Evolutionary conservation across 2,113 vertebrate species (phyloP).

Genomic region (Grallaria varia): DNA sequence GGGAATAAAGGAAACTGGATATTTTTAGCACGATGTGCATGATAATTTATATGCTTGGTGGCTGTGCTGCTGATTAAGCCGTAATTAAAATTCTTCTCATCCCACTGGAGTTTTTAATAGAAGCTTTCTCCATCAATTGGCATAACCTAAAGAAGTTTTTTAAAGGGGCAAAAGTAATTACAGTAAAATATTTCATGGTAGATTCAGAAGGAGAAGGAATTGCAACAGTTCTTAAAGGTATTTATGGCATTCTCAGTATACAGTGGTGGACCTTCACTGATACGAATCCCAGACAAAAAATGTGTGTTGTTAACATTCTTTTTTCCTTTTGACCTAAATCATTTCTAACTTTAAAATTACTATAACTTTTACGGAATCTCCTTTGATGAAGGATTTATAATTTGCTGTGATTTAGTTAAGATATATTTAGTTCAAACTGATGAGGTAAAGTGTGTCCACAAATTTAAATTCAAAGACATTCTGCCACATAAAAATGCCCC

Average conservation of each 20-base stretch:
- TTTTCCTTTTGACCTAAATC: slow-evolving; percentile 73
- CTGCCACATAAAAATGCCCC: slow-evolving; percentile 53
- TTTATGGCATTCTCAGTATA: slow-evolving; percentile 84
- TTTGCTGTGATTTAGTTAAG: slow-evolving; percentile 63
- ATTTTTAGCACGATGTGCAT: slow-evolving; percentile 99
- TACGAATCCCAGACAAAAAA: slow-evolving; percentile 73
- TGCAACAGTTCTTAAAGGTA: slow-evolving; percentile 82
- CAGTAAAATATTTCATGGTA: slow-evolving; percentile 81
- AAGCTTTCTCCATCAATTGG: slow-evolving; percentile 86
- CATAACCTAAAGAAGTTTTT: slow-evolving; percentile 80
- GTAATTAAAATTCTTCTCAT: slow-evolving; percentile 95
- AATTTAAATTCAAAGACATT: slow-evolving; percentile 54
- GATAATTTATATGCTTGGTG: slow-evolving; percentile 99
- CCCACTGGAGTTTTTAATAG: slow-evolving; percentile 87
- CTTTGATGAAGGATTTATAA: slow-evolving; percentile 50
- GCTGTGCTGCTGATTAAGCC: slow-evolving; percentile 99
- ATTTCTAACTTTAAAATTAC: slow-evolving; percentile 40
- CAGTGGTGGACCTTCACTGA: slow-evolving; percentile 81
- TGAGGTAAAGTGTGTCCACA: slow-evolving; percentile 71
- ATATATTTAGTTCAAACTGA: slow-evolving; percentile 49
- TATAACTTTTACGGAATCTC: slow-evolving; percentile 29
- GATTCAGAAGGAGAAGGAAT: slow-evolving; percentile 82
- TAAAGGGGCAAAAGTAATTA: slow-evolving; percentile 80
- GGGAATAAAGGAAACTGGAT: slow-evolving; percentile 90
- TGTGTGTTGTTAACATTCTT: slow-evolving; percentile 71